Evolutionary conservation across 2,888 invertebrate species (phyloP), one percentile per base, ranked within the genome.

Genomic region (Machimus rusticus): DNA sequence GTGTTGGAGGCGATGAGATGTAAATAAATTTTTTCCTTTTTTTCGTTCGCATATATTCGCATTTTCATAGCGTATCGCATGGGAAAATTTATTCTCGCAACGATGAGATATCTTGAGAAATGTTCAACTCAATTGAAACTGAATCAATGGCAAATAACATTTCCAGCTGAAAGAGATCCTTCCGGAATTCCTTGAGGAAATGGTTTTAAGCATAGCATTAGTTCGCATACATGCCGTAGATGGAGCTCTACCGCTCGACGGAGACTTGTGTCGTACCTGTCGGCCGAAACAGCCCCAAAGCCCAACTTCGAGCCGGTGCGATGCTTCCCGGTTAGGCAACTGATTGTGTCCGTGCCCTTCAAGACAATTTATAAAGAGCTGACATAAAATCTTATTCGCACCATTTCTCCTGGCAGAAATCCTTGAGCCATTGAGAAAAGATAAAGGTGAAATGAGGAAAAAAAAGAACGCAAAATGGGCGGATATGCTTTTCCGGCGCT

Each of bases 321-420:
- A 46, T 23, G 31, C 55, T 34, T 19, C 51, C 28, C 51, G 37
- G 46, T 66, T 66, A 57, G 66, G 66, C 39, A 84, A 14, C 19
- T 23, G 66, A 84, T 57, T 57, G 39, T 66, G 82, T 66, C 66
- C 82, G 5, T 84, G 82, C 82, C 82, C 66, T 39, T 84, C 82
- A 37, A 66, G 82, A 66, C 66, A 84, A 84, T 84, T 84, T 84
- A 66, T 84, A 84, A 84, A 84, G 82, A 84, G 23, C 66, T 66
- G 57, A 37, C 82, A 66, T 66, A 84, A 84, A 84, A 84, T 84
- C 23, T 57, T 84, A 66, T 84, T 84, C 81, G 81, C 81, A 82
- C 81, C 81, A 82, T 57, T 82, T 82, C 66, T 84, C 66, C 39
- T 16, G 66, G 55, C 39, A 84, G 28, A 84, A 46, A 66, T 66